phyloP scores from a whole-genome alignment of 2,113 vertebrate species.

The Geococcyx californianus region DNA sequence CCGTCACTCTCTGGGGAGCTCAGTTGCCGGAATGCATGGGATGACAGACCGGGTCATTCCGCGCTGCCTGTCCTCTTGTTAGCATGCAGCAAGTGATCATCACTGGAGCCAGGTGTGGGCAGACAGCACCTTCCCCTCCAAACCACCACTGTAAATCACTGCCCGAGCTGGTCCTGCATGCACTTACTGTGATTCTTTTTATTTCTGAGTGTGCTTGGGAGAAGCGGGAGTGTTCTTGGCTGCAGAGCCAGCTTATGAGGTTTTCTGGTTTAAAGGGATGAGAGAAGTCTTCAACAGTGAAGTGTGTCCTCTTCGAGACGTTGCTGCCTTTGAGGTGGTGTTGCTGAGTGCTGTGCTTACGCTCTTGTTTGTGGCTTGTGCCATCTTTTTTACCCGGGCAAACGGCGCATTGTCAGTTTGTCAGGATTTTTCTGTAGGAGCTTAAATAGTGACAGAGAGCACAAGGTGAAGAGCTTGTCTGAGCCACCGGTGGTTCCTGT shows the following conservation, averaged over 20 bases:
- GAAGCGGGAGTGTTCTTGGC: neutral
- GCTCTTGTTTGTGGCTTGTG: neutral
- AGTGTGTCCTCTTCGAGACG: rapidly evolving
- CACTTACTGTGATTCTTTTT: neutral
- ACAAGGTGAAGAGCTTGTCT: neutral
- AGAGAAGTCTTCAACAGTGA: neutral
- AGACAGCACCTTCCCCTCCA: neutral
- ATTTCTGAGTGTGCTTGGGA: neutral
- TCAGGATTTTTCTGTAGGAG: neutral
- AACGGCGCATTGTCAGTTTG: neutral
- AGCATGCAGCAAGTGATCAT: neutral
- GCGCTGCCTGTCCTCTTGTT: neutral
- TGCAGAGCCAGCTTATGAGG: neutral
- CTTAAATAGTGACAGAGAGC: neutral
- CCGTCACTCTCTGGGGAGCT: neutral
- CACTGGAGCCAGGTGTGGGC: neutral
- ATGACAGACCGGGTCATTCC: neutral
- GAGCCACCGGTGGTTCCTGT: neutral
- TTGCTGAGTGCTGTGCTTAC: rapidly evolving
- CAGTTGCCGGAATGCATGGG: neutral
- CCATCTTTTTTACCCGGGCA: neutral
- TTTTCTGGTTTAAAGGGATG: neutral
- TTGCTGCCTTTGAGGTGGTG: neutral
- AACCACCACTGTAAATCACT: too few species aligned
- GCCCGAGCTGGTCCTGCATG: neutral